Evolutionary conservation across 2,113 vertebrate genomes (phyloP).

Genomic region (Oxygymnocypris stewartii): DNA sequence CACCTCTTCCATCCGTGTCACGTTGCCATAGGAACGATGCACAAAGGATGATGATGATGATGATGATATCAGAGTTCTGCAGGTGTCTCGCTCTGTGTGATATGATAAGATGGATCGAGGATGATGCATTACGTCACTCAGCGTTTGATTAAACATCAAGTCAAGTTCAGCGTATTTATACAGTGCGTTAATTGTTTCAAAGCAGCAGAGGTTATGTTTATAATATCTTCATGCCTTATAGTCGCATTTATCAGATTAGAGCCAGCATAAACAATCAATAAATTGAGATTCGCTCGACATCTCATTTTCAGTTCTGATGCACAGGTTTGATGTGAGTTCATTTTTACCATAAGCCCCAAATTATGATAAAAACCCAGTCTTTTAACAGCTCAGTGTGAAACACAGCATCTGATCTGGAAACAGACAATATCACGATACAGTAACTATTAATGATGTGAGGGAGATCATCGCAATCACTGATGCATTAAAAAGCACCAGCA

Average conservation of each 20-base stretch:
- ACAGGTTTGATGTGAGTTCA: background rate
- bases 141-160: background rate
- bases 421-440: too few species aligned
- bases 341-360: background rate
- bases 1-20: background rate
- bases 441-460: background rate
- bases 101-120: background rate
- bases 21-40: conserved; percentile 52
- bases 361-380: background rate
- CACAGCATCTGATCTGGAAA: too few species aligned
- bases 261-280: background rate
- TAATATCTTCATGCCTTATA: background rate
- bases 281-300: background rate
- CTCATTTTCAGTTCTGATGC: background rate
- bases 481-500: background rate
- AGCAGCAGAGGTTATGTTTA: background rate
- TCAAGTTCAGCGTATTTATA: background rate
- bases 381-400: background rate
- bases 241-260: background rate
- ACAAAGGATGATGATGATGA: conserved; percentile 34
- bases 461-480: background rate
- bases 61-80: conserved; percentile 12
- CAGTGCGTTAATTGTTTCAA: background rate
- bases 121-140: background rate
- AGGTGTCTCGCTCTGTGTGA: background rate